Evolutionary conservation across 2,113 vertebrate genomes (phyloP).

Genomic region (Copsychus sechellarum): DNA sequence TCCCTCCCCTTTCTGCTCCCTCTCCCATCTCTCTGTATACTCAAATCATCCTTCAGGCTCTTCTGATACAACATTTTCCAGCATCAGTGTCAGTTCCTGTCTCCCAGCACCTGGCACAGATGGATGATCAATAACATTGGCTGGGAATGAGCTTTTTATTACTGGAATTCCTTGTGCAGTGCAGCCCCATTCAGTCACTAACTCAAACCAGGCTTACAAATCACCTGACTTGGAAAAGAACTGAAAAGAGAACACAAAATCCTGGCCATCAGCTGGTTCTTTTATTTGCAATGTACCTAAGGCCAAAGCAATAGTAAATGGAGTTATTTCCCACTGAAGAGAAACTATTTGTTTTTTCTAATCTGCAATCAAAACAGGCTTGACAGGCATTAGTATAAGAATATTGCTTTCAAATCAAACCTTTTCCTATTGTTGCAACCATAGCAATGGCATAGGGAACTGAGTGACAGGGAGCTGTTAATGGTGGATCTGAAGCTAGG

Average conservation of each 20-base stretch:
- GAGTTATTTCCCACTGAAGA: neutral
- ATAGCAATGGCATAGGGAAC: neutral
- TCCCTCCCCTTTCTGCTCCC: neutral
- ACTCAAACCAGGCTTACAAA: neutral
- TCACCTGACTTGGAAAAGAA: neutral
- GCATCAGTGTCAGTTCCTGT: neutral
- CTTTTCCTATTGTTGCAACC: neutral
- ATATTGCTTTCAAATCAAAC: neutral
- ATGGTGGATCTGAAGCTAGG: neutral
- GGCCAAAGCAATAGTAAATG: neutral
- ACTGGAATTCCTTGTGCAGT: neutral
- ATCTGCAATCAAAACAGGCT: neutral
- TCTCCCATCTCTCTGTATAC: neutral
- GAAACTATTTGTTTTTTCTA: neutral
- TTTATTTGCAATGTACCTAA: neutral
- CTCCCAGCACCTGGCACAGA: neutral
- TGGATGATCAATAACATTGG: neutral
- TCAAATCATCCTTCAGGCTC: neutral
- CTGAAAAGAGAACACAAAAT: neutral
- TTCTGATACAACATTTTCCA: neutral
- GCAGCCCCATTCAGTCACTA: neutral
- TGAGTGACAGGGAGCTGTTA: neutral
- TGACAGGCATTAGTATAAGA: neutral
- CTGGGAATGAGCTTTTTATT: conserved; percentile 1
- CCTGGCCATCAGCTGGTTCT: neutral